These are phyloP conservation scores for Phenacoccus solenopsis DNA, from an alignment of 1,140 invertebrate genomes.

Conservation along the genomic window DNA sequence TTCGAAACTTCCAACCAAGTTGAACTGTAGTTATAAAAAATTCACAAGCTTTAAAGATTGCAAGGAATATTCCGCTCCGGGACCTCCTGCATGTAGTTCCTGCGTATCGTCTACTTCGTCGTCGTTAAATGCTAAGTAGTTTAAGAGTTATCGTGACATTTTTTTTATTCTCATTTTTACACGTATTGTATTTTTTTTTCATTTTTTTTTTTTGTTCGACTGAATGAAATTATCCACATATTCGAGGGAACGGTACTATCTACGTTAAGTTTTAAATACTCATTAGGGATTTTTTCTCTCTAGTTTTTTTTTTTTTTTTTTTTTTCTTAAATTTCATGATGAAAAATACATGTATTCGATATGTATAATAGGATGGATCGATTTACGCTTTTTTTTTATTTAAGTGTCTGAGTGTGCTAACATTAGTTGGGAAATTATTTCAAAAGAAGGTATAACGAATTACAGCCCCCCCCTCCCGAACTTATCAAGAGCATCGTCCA, in stretches of 20 bases:
- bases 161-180: not conserved
- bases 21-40: not conserved
- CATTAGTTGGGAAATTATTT: too few relatives aligned
- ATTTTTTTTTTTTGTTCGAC: not conserved
- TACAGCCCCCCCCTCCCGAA: too few relatives aligned
- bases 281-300: not conserved
- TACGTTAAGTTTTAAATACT: not conserved
- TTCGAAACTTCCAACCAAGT: not conserved
- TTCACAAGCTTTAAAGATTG: conserved; percentile 6
- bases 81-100: not conserved
- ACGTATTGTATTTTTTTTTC: too few relatives aligned
- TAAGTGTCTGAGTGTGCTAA: too few relatives aligned
- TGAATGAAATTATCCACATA: not conserved
- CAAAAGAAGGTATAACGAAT: too few relatives aligned
- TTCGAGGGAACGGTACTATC: not conserved
- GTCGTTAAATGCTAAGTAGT: not conserved
- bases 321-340: too few relatives aligned
- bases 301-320: too few relatives aligned
- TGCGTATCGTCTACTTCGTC: not conserved
- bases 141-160: not conserved
- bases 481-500: too few relatives aligned
- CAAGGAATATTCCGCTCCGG: not conserved
- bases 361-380: too few relatives aligned
- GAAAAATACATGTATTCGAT: too few relatives aligned
- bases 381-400: too few relatives aligned